Evolutionary conservation across 2,797 vertebrate genomes (phyloP).

Genomic region (Bucorvus abyssinicus): DNA sequence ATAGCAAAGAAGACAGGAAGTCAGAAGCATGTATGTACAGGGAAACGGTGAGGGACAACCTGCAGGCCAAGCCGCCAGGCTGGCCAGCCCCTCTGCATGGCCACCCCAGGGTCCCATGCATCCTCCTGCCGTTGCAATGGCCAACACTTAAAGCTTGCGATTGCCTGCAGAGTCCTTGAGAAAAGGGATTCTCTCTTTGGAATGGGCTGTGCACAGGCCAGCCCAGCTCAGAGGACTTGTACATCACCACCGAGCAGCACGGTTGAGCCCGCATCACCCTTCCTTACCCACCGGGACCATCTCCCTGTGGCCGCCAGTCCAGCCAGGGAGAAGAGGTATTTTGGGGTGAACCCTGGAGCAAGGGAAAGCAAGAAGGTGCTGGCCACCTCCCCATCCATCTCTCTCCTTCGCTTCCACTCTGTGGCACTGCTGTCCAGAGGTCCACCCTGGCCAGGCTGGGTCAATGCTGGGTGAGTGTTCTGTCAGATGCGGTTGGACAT

Average conservation of each 20-base stretch:
- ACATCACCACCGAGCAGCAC: rapidly evolving
- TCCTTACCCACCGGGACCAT: rapidly evolving
- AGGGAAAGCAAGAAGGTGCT: not conserved
- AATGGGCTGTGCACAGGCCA: not conserved
- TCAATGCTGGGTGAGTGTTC: not conserved
- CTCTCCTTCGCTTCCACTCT: not conserved
- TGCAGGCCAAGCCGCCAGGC: not conserved
- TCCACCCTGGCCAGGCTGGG: not conserved
- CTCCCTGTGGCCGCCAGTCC: not conserved
- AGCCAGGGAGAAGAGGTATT: not conserved
- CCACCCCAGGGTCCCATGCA: rapidly evolving
- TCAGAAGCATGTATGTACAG: not conserved
- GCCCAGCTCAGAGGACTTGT: not conserved
- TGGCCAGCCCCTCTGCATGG: not conserved
- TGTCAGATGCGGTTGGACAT: constrained; percentile 93
- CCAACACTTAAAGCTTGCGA: not conserved
- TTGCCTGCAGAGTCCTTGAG: not conserved
- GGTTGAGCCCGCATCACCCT: rapidly evolving
- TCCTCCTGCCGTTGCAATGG: not conserved
- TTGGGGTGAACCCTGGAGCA: not conserved
- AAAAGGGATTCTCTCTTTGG: not conserved
- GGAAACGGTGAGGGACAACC: rapidly evolving
- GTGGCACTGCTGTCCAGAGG: rapidly evolving
- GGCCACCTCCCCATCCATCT: not conserved
- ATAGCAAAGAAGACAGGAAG: not conserved